Base-by-base conservation (phyloP, 2,113 vertebrate species). In the Ranitomeya imitator region DNA sequence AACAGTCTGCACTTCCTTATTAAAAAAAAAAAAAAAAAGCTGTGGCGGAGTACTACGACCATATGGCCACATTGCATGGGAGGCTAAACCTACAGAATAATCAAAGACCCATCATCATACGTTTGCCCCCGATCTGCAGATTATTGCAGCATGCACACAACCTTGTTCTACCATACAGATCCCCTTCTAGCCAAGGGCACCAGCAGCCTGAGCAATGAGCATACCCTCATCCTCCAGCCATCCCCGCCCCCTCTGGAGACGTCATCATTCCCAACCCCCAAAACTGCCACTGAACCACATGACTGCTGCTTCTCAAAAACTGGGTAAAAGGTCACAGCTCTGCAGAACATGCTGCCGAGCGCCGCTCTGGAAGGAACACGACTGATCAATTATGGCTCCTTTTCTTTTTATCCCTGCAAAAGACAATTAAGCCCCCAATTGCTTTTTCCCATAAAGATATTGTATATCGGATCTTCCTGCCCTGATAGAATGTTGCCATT, bases 241-340 rank as follows among this genome's bases (percentile, higher is more conserved):
- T 18, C 7, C 79, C 51, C 55, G 57, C 57, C 73, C 80, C 71
- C 73, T 61, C 21, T 3, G 19, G 2, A 15, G 23, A 85, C 81
- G 82, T 88, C 37, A 88, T 11, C 15, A 21, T 69, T 87, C 80
- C 87, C 87, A 88, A 78, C 87, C 87, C 87, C 87, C 87, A 88
- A 82, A 84, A 52, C 57, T 82, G 79, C 23, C 60, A 19, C 10
- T 21, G 54, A 23, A 84, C 31, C 87, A 89, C 82, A 69, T 89
- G 87, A 89, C 82, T 19, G 52, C 81, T 78, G 74, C 87, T 74
- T 31, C 55, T 23, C 79, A 54, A 69, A 89, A 89, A 89, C 81
- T 89, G 85, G 87, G 87, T 89, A 89, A 89, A 89, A 89, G 87
- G 87, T 89, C 87, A 83, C 1, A 67, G 86, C 71, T 61, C 52